Base-by-base conservation (phyloP, 2,888 invertebrate species). In the Apamea sordens region DNA sequence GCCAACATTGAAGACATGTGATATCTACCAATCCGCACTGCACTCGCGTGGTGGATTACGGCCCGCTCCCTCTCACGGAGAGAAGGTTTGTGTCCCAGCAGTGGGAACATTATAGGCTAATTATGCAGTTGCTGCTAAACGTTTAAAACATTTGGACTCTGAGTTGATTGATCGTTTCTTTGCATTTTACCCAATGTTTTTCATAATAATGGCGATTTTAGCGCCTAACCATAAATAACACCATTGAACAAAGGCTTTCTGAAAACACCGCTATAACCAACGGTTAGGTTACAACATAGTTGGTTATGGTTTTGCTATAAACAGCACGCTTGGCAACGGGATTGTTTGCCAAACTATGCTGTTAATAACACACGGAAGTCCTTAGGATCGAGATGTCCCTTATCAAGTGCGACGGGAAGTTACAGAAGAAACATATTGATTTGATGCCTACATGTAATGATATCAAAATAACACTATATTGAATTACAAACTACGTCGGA, bases 231-330 rank as follows among this genome's bases (percentile, higher is more conserved):
- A 47, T 44, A 80, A 36, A 64, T 64, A 64, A 64, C 24, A 64
- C 11, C 24, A 64, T 64, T 36, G 36, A 64, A 64, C 64, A 82
- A 80, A 44, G 65, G 50, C 36, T 44, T 56, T 80, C 53, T 56
- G 53, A 56, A 80, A 80, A 80, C 71, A 80, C 80, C 21, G 63
- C 44, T 79, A 69, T 61, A 53, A 18, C 47, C 24, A 61, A 79
- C 50, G 15, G 50, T n/a, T 10, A 68, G n/a, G 32, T 53, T 63
- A 44, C 63, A 79, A 28, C 61, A 68, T 28, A 69, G 24, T 80
- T 63, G 63, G 71, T 80, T 79, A 79, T 53, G 50, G 61, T 63
- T 79, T 53, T 44, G 32, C 53, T 69, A 70, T 63, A 53, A 78
- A 59, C 70, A 32, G 32, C 80, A 32, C 41, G 28, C n/a, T 69